Conservation (phyloP, 53 echinoderm and acorn worm species). For the Holothuria leucospilota region DNA sequence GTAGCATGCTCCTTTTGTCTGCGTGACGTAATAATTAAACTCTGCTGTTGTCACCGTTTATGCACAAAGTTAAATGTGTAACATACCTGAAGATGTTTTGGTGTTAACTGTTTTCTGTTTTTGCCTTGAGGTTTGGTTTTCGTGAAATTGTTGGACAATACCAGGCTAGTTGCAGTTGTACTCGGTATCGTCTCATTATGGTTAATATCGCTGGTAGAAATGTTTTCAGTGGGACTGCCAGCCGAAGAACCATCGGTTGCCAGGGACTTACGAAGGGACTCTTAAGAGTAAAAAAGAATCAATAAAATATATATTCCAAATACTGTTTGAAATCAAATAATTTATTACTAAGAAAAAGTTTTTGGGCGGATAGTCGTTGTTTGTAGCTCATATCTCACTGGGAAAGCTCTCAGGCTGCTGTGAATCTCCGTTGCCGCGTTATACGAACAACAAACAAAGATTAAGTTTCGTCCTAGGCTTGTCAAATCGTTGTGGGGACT, state of each 20-base stretch:
- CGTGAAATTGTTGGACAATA: background rate
- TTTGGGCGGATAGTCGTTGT: no score
- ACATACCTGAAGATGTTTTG: background rate
- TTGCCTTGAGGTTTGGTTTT: slow-evolving; percentile 26
- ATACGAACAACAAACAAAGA: no score
- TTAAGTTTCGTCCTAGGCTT: no score
- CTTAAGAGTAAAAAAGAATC: background rate
- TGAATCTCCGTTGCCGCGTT: no score
- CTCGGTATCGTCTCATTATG: slow-evolving; percentile 9
- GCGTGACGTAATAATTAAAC: no score
- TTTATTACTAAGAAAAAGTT: background rate
- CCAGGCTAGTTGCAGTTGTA: background rate
- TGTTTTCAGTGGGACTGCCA: slow-evolving; percentile 6
- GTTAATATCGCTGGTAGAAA: slow-evolving; percentile 17
- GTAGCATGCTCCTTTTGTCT: no score
- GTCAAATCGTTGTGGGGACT: no score
- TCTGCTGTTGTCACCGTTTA: no score
- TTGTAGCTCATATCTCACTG: no score
- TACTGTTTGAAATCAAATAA: background rate
- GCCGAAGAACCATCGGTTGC: background rate
- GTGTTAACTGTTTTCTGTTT: slow-evolving; percentile 30
- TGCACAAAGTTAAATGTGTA: no score
- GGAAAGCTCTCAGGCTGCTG: no score
- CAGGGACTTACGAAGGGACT: slow-evolving; percentile 4
- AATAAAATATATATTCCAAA: background rate